Conservation (phyloP, 2,797 vertebrate genomes). For the Sebastes oblongus region DNA sequence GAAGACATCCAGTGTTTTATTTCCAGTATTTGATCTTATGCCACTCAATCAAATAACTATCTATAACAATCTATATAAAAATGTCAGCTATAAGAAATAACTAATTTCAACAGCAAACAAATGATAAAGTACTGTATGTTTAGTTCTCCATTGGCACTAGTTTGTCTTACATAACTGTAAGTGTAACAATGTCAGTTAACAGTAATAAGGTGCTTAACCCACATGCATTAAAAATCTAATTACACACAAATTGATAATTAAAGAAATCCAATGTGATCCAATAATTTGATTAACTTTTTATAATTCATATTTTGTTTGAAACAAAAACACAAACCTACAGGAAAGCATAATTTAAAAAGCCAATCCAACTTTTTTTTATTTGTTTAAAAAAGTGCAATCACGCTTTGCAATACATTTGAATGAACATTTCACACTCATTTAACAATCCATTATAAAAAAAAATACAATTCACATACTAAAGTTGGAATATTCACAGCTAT, state of each 20-base stretch:
- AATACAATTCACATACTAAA: background rate
- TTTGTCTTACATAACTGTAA: background rate
- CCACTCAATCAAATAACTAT: background rate
- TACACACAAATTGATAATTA: background rate
- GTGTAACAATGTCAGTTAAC: background rate
- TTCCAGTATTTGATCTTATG: background rate
- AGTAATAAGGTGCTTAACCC: background rate
- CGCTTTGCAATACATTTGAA: background rate
- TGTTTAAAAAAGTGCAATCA: slow-evolving; percentile 11
- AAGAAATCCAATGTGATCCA: background rate
- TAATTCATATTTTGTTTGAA: background rate
- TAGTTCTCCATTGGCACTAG: background rate
- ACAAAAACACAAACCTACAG: background rate
- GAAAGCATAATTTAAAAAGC: background rate
- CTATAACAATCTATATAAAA: background rate
- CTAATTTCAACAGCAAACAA: background rate
- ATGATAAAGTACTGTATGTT: background rate
- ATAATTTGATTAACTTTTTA: background rate
- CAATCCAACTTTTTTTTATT: background rate
- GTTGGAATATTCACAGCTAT: slow-evolving; percentile 3
- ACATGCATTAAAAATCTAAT: background rate
- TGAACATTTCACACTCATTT: background rate
- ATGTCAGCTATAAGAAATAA: background rate
- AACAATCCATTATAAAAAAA: slow-evolving; percentile 9
- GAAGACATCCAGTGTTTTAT: background rate